phyloP scores from a whole-genome alignment of 2,113 vertebrate species.

The Eclectus roratus region DNA sequence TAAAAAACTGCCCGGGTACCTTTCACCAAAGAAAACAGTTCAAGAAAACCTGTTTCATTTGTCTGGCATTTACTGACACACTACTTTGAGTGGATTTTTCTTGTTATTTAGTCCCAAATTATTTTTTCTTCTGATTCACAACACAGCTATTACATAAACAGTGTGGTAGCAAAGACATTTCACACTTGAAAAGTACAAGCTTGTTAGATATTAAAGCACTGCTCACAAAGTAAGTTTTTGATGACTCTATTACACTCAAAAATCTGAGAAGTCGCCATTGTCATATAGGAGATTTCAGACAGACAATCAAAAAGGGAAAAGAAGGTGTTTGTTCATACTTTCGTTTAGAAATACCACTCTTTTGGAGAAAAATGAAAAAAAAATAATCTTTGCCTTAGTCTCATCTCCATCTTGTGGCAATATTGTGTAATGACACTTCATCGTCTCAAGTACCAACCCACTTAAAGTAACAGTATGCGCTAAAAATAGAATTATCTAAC shows the following conservation, averaged over 20 bases:
- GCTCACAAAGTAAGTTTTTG: background rate
- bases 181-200: background rate
- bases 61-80: background rate
- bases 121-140: background rate
- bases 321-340: background rate
- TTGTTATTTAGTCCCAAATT: background rate
- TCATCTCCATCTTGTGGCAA: constrained; percentile 23
- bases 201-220: background rate
- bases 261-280: background rate
- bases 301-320: background rate
- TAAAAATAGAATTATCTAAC: background rate
- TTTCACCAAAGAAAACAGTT: background rate
- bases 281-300: background rate
- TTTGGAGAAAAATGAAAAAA: background rate
- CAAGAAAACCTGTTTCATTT: background rate
- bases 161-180: background rate
- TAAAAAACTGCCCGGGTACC: background rate
- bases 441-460: background rate
- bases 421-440: background rate
- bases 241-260: background rate
- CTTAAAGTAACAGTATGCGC: background rate
- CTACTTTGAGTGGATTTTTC: background rate
- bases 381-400: background rate
- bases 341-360: background rate
- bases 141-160: background rate